These are phyloP conservation scores for Neotragus pygmaeus DNA, from an alignment of 2,113 vertebrate species.

Conservation along the genomic window DNA sequence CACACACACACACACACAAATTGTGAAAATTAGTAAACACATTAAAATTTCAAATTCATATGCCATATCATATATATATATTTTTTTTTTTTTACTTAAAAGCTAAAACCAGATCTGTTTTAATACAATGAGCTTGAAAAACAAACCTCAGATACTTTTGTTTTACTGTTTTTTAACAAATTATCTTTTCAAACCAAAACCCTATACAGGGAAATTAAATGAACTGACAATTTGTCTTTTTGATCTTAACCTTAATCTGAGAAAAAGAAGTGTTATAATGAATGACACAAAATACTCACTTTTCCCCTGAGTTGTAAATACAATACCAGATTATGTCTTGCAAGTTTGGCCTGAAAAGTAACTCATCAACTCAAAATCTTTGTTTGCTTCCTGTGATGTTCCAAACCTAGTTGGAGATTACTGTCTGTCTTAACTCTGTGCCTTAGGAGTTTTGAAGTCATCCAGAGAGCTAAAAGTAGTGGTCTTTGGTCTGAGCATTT, in stretches of 20 bases:
- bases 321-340: background rate
- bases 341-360: background rate
- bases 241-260: background rate
- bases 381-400: background rate
- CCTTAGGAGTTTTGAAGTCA: conserved; percentile 31
- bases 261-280: background rate
- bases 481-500: background rate
- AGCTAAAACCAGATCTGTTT: background rate
- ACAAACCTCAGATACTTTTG: background rate
- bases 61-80: background rate
- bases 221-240: background rate
- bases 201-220: background rate
- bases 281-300: background rate
- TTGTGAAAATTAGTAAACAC: background rate
- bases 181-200: background rate
- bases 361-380: background rate
- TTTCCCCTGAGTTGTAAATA: conserved; percentile 20
- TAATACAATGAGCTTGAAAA: background rate
- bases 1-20: background rate
- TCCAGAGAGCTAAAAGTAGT: background rate
- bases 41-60: background rate
- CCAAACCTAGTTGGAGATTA: background rate
- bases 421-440: background rate
- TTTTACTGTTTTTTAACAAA: background rate
- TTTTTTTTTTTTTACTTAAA: background rate